Base-by-base conservation (phyloP, 2,888 invertebrate species). In the Lysandra coridon region DNA sequence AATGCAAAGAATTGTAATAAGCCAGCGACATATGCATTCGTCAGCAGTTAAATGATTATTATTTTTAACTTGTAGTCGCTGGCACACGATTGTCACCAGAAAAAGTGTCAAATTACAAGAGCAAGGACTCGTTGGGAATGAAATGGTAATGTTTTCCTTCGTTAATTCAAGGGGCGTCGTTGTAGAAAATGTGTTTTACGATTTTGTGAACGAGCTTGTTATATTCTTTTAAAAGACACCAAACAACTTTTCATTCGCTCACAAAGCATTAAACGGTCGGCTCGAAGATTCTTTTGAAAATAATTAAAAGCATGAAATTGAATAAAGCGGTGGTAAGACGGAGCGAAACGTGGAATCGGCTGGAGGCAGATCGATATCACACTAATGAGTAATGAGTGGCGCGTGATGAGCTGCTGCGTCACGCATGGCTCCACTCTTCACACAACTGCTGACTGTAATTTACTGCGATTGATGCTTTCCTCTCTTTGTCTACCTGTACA, bases 331-430 rank as follows among this genome's bases (percentile, higher is more conserved):
- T 75, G 88, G 86, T 85, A 86, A 85, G 85, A 85, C 80, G 73
- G 17, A 62, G 60, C 57, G 78, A 77, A 78, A 79, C 78, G 80
- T 80, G 78, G 76, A 73, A 79, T 73, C 62, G 74, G 49, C 73
- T 23, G 81, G 80, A 82, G 80, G 77, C 85, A 86, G 89, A 90
- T 91, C 91, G 88, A 91, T 91, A 89, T 86, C 84, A 83, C 87
- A 86, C 89, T 92, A 92, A 92, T 92, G 92, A 92, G 88, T 92
- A 92, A 92, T 92, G 92, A 92, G 88, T 85, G 87, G 83, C 88
- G 87, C 84, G 83, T 83, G 83, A 88, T 87, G 87, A 84, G 84
- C 83, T 84, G 85, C 87, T 86, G 85, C 86, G 86, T 86, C 86
- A 85, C 87, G 84, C 88, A 84, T 86, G 84, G 83, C 30, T 62